phyloP scores from a whole-genome alignment of 2,113 vertebrate species.

The Galbula dea region DNA sequence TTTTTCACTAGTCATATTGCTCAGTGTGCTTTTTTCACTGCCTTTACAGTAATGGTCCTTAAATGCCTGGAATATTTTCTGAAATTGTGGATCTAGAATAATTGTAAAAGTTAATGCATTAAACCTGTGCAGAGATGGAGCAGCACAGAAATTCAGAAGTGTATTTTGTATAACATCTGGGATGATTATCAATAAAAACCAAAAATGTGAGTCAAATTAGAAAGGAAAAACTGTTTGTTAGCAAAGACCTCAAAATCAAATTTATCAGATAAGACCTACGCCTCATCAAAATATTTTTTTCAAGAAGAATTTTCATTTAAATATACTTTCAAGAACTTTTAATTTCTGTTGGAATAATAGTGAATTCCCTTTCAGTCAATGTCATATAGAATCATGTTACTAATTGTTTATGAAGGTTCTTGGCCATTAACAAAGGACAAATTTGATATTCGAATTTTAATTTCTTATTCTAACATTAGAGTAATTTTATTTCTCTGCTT shows the following conservation, averaged over 20 bases:
- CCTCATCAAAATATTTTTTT: neutral
- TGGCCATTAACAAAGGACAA: neutral
- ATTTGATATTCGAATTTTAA: neutral
- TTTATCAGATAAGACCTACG: rapidly evolving
- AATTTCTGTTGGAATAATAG: neutral
- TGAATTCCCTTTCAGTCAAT: neutral
- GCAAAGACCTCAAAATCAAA: neutral
- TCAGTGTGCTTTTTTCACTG: neutral
- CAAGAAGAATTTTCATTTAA: neutral
- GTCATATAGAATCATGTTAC: neutral
- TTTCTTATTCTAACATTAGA: neutral
- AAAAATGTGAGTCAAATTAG: neutral
- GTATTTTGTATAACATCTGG: neutral
- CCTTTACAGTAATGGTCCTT: neutral
- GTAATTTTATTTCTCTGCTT: neutral
- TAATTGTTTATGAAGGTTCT: neutral
- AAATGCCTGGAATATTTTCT: neutral
- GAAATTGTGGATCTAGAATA: neutral
- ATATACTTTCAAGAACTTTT: neutral
- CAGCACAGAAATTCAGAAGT: neutral
- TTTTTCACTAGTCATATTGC: neutral
- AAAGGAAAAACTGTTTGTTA: neutral
- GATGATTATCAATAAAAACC: neutral
- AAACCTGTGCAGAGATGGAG: neutral
- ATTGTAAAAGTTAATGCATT: neutral